Percentiles rank a stretch among this genome's conserved stretches.
Evolutionary conservation across 2,113 vertebrate genomes (phyloP).

Genomic region (Rhynchomys soricoides): DNA sequence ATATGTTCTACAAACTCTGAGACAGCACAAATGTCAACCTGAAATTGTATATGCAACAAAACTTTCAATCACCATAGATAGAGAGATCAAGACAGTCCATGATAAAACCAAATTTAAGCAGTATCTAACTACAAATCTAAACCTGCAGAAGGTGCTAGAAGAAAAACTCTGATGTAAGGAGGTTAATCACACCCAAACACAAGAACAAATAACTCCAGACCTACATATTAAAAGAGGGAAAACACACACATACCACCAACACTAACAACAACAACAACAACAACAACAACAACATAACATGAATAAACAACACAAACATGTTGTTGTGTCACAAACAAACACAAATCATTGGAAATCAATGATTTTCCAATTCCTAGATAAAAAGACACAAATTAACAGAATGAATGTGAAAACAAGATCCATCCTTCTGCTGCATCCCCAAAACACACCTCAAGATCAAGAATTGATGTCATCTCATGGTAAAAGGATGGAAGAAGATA

Average conservation of each 20-base stretch:
- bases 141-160: background rate
- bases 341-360: too few species aligned
- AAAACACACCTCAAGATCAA: background rate
- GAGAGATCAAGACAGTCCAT: background rate
- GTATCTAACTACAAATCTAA: background rate
- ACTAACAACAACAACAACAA: background rate
- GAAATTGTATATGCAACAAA: background rate
- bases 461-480: background rate
- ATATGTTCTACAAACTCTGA: background rate
- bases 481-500: background rate
- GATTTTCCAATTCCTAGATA: background rate
- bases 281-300: background rate
- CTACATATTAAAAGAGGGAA: background rate
- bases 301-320: background rate
- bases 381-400: background rate
- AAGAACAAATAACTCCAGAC: background rate
- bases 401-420: background rate
- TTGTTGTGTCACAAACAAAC: too few species aligned
- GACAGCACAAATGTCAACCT: background rate
- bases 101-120: background rate
- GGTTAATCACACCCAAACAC: background rate
- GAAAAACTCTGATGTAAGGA: background rate
- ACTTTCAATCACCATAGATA: background rate
- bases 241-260: too few species aligned
- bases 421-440: background rate